A percentile compares a stretch with the other conserved stretches of the same genome.
These are phyloP conservation scores for Leptonema lineaticorne DNA, from an alignment of 1,140 invertebrate genomes.

Conservation along the genomic window DNA sequence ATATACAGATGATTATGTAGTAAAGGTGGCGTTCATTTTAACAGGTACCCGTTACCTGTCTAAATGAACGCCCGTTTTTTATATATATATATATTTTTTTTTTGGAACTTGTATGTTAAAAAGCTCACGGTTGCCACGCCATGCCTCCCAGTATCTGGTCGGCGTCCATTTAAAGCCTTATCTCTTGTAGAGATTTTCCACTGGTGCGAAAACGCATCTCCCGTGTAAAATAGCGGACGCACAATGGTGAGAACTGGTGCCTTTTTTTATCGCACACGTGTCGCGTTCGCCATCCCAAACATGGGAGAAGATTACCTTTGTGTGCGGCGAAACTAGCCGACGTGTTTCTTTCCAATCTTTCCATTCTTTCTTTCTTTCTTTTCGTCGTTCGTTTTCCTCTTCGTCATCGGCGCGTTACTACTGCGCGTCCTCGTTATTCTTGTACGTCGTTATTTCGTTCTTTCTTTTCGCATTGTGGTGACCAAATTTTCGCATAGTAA, in stretches of 20 bases:
- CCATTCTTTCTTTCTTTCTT: too few species aligned
- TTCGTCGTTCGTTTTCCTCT: not conserved
- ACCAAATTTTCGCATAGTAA: too few species aligned
- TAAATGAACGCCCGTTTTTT: too few species aligned
- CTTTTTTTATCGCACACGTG: constrained; percentile 2
- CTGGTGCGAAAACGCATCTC: constrained; percentile 18
- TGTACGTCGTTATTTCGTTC: too few species aligned
- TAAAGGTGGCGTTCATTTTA: not conserved
- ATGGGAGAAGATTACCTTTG: constrained; percentile 26
- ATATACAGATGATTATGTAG: not conserved
- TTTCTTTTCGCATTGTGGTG: too few species aligned
- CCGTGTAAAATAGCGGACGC: constrained; percentile 15
- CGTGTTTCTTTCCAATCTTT: constrained; percentile 4
- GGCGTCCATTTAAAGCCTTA: not conserved
- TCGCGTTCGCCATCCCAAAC: constrained; percentile 16
- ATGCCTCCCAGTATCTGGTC: not conserved
- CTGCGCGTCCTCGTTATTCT: too few species aligned
- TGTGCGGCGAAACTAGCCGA: constrained; percentile 1
- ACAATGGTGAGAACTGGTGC: constrained; percentile 28
- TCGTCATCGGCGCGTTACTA: too few species aligned
- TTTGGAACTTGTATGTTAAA: not conserved
- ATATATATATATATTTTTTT: not conserved
- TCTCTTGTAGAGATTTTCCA: constrained; percentile 14
- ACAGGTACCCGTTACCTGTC: too few species aligned
- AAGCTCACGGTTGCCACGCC: not conserved